These are phyloP conservation scores for Xiphias gladius DNA, from an alignment of 2,113 vertebrate genomes.

Conservation along the genomic window DNA sequence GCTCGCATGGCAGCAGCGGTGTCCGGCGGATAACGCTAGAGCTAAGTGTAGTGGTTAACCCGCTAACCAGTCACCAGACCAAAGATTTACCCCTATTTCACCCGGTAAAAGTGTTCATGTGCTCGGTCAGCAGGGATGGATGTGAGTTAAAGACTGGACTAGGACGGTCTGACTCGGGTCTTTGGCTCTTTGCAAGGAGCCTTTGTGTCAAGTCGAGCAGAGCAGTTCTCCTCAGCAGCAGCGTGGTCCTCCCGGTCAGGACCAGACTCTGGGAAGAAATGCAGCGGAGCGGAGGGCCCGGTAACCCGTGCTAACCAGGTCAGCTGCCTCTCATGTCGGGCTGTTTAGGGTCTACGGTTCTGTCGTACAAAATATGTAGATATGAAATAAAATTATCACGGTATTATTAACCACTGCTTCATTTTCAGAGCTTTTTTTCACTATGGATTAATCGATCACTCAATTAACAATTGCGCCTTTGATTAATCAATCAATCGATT, in stretches of 20 bases:
- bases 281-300: constrained; percentile 34
- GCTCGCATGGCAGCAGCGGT: constrained; percentile 2
- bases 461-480: too few relatives aligned
- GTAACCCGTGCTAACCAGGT: constrained; percentile 49
- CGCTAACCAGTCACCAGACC: constrained; percentile 3
- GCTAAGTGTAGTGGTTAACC: constrained; percentile 30
- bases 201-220: neutral
- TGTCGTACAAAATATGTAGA: neutral
- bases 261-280: constrained; percentile 13
- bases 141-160: constrained; percentile 25
- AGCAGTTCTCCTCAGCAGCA: neutral
- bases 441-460: too few relatives aligned
- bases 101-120: neutral
- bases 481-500: neutral
- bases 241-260: constrained; percentile 1
- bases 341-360: neutral
- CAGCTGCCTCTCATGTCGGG: neutral
- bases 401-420: too few relatives aligned
- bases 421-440: too few relatives aligned
- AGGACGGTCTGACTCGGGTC: neutral
- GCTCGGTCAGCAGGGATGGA: constrained; percentile 27
- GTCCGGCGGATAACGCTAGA: constrained; percentile 6
- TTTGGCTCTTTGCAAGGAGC: neutral
- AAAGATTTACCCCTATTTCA: neutral
- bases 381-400: neutral